These are phyloP conservation scores for Spodoptera frugiperda DNA, from an alignment of 1,140 invertebrate genomes.

Conservation along the genomic window DNA sequence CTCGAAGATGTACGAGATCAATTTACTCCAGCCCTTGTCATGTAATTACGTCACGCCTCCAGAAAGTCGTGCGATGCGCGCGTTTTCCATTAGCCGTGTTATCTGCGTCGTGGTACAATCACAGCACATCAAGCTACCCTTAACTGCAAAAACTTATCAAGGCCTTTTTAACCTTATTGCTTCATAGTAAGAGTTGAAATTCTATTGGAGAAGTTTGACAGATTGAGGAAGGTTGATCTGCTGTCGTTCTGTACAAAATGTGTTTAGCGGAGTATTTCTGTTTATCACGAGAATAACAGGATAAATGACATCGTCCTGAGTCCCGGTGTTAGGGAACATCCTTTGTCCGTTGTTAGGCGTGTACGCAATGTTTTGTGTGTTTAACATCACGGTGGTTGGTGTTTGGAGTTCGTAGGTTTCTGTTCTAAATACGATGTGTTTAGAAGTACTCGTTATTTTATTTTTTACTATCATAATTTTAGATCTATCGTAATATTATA, in stretches of 20 bases:
- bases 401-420: too few relatives aligned
- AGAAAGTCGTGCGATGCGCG: neutral
- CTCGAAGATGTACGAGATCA: conserved; percentile 14
- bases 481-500: too few relatives aligned
- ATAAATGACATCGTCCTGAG: conserved; percentile 2
- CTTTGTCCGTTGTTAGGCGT: neutral
- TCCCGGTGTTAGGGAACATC: neutral
- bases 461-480: too few relatives aligned
- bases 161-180: too few relatives aligned
- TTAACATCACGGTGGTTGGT: neutral
- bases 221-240: too few relatives aligned
- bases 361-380: neutral
- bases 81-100: conserved; percentile 30
- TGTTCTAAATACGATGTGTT: too few relatives aligned
- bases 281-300: conserved; percentile 17
- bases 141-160: too few relatives aligned
- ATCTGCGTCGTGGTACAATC: conserved; percentile 9
- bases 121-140: too few relatives aligned
- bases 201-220: too few relatives aligned
- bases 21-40: conserved; percentile 17
- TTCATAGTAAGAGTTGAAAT: too few relatives aligned
- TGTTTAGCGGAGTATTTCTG: conserved; percentile 30
- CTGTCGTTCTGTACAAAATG: neutral
- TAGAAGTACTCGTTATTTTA: too few relatives aligned
- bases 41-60: conserved; percentile 24